These are phyloP conservation scores for Luperina nickerlii DNA, from an alignment of 2,888 invertebrate species.

Conservation along the genomic window DNA sequence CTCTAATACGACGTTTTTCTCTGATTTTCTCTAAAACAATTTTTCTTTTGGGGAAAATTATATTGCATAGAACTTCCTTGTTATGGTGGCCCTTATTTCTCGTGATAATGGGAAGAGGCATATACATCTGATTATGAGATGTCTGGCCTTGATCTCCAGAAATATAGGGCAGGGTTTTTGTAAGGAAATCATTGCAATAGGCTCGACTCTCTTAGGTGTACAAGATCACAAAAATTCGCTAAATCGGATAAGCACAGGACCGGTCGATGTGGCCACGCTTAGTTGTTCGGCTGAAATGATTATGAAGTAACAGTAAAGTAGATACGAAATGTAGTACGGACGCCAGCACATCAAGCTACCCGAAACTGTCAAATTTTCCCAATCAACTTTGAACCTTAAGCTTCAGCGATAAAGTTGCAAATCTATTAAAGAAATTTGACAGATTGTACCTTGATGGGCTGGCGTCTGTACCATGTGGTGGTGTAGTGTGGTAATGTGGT, in stretches of 20 bases:
- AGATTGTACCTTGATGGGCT: too few species aligned
- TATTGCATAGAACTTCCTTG: slow-evolving; percentile 28
- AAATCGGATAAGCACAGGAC: not conserved
- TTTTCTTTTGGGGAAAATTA: slow-evolving; percentile 45
- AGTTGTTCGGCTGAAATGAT: not conserved
- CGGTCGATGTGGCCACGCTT: not conserved
- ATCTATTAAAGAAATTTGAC: too few species aligned
- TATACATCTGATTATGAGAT: slow-evolving; percentile 23
- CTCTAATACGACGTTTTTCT: slow-evolving; percentile 33
- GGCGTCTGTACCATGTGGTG: not conserved
- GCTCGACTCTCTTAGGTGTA: not conserved
- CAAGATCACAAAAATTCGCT: not conserved
- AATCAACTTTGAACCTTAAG: too few species aligned
- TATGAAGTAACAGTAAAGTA: too few species aligned
- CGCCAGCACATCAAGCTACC: too few species aligned
- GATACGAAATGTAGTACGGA: not conserved
- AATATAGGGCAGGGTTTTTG: not conserved
- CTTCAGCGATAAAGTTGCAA: too few species aligned
- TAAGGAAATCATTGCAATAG: not conserved
- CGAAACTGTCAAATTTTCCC: too few species aligned
- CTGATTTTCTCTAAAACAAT: slow-evolving; percentile 44
- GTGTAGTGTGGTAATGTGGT: not conserved
- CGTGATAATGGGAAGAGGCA: slow-evolving; percentile 26
- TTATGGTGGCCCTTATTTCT: slow-evolving; percentile 25
- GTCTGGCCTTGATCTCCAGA: slow-evolving; percentile 3